Evolutionary conservation across 2,888 invertebrate genomes (phyloP).

Genomic region (Apodemia mormo): DNA sequence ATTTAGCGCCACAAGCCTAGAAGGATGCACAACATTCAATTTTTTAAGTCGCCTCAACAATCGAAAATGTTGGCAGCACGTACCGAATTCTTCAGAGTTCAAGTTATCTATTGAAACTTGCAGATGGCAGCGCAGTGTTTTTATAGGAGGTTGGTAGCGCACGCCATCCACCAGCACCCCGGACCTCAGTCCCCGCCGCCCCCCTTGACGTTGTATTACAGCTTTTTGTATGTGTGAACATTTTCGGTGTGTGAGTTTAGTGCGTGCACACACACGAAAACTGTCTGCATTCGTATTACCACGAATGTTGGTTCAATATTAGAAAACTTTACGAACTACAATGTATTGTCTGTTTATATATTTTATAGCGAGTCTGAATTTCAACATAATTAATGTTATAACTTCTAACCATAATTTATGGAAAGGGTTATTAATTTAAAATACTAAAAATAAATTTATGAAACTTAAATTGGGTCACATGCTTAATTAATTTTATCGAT

Average conservation of each 20-base stretch:
- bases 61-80: constrained; percentile 69
- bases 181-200: constrained; percentile 38
- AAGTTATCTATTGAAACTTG: constrained; percentile 80
- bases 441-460: background rate
- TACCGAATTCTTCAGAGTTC: constrained; percentile 69
- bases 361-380: too few species aligned
- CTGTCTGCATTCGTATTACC: constrained; percentile 39
- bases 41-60: constrained; percentile 50
- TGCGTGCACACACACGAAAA: constrained; percentile 46
- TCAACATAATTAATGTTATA: too few species aligned
- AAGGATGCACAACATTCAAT: constrained; percentile 66
- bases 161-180: constrained; percentile 46
- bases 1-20: constrained; percentile 60
- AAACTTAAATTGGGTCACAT: background rate
- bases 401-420: background rate
- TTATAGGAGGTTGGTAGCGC: constrained; percentile 67
- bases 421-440: background rate
- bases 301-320: constrained; percentile 22
- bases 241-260: constrained; percentile 39
- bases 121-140: constrained; percentile 78
- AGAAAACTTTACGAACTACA: constrained; percentile 11
- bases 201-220: constrained; percentile 38
- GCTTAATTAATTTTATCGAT: background rate
- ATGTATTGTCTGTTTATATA: background rate
- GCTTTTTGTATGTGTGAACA: constrained; percentile 37